Evolutionary conservation across 2,888 invertebrate genomes (phyloP).

Genomic region (Xestia c-nigrum): DNA sequence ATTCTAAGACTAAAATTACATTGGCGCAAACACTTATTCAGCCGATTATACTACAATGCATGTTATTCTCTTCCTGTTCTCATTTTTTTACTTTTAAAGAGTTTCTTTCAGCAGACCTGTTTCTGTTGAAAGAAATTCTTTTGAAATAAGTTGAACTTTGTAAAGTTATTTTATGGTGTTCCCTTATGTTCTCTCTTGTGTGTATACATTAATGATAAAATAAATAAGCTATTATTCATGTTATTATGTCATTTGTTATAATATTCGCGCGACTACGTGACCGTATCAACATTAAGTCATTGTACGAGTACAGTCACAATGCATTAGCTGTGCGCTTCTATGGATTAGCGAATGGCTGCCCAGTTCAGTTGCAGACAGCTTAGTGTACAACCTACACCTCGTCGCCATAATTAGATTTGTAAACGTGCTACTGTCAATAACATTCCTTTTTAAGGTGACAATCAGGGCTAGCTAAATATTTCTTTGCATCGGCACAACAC

Average conservation of each 20-base stretch:
- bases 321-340: background rate
- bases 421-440: slow-evolving; percentile 30
- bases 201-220: background rate
- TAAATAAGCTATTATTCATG: slow-evolving; percentile 20
- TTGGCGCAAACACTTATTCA: too few relatives aligned
- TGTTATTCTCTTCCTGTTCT: too few relatives aligned
- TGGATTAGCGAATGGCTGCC: background rate
- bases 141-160: too few relatives aligned
- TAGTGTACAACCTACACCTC: background rate
- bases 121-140: too few relatives aligned
- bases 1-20: too few relatives aligned
- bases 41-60: too few relatives aligned
- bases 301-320: slow-evolving; percentile 14
- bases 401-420: slow-evolving; percentile 11
- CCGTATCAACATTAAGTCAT: slow-evolving; percentile 1
- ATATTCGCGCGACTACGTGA: background rate
- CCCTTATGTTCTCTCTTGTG: background rate
- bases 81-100: too few relatives aligned
- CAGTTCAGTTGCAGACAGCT: slow-evolving; percentile 8
- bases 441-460: slow-evolving; percentile 18
- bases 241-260: slow-evolving; percentile 9
- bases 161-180: background rate
- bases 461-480: background rate
- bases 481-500: background rate
- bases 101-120: too few relatives aligned